These are phyloP conservation scores for Buphagus erythrorhynchus DNA, from an alignment of 2,797 vertebrate genomes.

Conservation along the genomic window DNA sequence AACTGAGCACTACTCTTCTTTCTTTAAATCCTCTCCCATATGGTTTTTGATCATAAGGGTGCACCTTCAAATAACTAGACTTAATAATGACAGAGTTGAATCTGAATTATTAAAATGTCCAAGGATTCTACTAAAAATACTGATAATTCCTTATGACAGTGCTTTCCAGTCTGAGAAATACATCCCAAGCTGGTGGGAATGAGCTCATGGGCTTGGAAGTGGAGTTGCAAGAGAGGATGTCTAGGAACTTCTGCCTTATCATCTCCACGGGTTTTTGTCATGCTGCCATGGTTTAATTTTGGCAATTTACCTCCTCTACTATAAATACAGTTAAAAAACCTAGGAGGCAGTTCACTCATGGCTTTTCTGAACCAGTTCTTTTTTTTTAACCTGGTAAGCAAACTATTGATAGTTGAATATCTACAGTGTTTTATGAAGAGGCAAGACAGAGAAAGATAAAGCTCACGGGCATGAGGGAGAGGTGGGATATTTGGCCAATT, in stretches of 20 bases:
- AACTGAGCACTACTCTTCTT: not conserved
- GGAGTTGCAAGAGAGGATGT: not conserved
- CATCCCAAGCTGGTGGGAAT: not conserved
- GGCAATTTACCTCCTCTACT: not conserved
- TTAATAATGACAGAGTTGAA: not conserved
- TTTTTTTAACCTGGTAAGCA: not conserved
- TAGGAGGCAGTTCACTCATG: not conserved
- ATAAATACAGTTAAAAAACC: not conserved
- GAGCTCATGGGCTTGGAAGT: constrained; percentile 10
- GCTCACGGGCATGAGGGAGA: not conserved
- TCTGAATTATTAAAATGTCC: not conserved
- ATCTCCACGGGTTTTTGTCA: not conserved
- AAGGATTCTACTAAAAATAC: not conserved
- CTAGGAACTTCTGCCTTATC: constrained; percentile 22
- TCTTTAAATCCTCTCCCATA: not conserved
- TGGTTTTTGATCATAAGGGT: not conserved
- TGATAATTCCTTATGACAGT: not conserved
- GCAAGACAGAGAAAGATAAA: not conserved
- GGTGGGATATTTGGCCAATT: not conserved
- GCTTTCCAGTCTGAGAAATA: not conserved
- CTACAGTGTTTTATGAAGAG: not conserved
- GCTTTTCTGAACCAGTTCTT: not conserved
- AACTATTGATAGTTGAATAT: not conserved
- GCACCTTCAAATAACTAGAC: not conserved
- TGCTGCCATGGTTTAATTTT: not conserved